Percentiles rank a stretch among this genome's conserved stretches.
Conservation (phyloP, 1,140 invertebrate genomes). For the Gerris buenoi region DNA sequence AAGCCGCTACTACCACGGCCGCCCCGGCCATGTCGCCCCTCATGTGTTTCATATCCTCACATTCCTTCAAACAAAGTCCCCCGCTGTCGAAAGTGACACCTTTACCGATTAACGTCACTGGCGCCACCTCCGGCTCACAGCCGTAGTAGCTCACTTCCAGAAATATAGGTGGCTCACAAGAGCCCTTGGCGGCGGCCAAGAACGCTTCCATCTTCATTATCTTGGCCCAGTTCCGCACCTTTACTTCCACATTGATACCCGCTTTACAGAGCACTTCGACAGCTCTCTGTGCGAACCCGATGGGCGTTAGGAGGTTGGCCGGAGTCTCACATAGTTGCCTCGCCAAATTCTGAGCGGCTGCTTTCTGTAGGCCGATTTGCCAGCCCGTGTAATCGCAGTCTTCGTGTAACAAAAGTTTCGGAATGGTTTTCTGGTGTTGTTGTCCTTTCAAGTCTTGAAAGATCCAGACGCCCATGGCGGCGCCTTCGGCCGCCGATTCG, state of each 20-base stretch:
- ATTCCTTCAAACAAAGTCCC: constrained; percentile 44
- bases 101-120: constrained; percentile 33
- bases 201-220: constrained; percentile 45
- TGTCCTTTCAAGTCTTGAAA: constrained; percentile 38
- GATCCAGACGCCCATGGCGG: constrained; percentile 29
- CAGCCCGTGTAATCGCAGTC: constrained; percentile 35
- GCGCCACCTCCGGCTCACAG: constrained; percentile 30
- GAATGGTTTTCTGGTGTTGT: constrained; percentile 25
- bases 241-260: constrained; percentile 33
- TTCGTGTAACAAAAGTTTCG: constrained; percentile 17
- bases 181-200: constrained; percentile 42
- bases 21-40: constrained; percentile 52
- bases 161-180: constrained; percentile 43
- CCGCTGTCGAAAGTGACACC: constrained; percentile 53
- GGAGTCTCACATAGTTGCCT: constrained; percentile 45
- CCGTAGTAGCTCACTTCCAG: constrained; percentile 40
- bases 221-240: constrained; percentile 42
- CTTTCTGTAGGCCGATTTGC: constrained; percentile 38
- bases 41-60: constrained; percentile 42
- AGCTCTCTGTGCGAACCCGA: constrained; percentile 37
- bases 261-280: constrained; percentile 32
- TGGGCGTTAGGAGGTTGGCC: constrained; percentile 46
- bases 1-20: constrained; percentile 39
- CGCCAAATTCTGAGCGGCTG: constrained; percentile 45
- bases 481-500: constrained; percentile 38